Conservation (phyloP, 2,888 invertebrate genomes). For the Dryobotodes eremita region DNA sequence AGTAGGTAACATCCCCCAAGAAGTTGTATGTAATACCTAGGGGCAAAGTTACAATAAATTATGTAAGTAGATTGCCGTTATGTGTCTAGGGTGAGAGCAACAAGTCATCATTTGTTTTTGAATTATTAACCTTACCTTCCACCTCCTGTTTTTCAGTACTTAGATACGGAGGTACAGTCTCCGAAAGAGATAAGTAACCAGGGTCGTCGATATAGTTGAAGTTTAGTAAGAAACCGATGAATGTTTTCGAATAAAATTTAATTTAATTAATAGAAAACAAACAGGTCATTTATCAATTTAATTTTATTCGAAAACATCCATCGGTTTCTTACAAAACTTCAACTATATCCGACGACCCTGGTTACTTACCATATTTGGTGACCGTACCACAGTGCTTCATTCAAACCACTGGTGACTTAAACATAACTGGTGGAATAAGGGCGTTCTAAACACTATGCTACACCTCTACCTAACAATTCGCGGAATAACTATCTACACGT, state of each 20-base stretch:
- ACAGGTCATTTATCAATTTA: too few species aligned
- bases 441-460: neutral
- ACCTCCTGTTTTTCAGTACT: neutral
- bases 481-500: too few species aligned
- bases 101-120: slow-evolving; percentile 15
- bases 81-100: neutral
- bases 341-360: too few species aligned
- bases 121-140: slow-evolving; percentile 7
- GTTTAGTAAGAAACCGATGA: too few species aligned
- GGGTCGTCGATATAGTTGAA: too few species aligned
- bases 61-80: slow-evolving; percentile 11
- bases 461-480: neutral
- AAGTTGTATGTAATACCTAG: neutral
- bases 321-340: too few species aligned
- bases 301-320: too few species aligned
- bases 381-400: too few species aligned
- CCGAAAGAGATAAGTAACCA: too few species aligned
- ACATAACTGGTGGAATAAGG: neutral
- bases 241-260: too few species aligned
- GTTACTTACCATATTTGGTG: too few species aligned
- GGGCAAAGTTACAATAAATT: slow-evolving; percentile 9
- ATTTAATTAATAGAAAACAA: too few species aligned
- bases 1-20: neutral
- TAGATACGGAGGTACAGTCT: neutral
- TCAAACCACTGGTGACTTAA: neutral